phyloP scores from a whole-genome alignment of 2,888 invertebrate species.

The Lampropteryx suffumata region DNA sequence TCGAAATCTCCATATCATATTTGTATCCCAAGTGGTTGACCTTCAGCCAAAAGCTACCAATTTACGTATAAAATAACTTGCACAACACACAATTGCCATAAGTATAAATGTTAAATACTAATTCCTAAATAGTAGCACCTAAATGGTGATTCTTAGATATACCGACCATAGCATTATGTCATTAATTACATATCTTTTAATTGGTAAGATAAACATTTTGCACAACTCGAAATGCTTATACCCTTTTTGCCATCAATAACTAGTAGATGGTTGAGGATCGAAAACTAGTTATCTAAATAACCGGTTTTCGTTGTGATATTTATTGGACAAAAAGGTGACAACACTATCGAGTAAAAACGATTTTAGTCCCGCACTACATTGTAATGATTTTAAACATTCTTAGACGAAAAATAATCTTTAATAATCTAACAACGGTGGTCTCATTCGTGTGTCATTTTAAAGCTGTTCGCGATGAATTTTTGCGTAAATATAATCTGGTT shows the following conservation, averaged over 20 bases:
- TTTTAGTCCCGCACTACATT: conserved; percentile 64
- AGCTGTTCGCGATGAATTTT: conserved; percentile 58
- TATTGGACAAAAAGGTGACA: conserved; percentile 23
- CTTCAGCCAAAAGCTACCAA: conserved; percentile 47
- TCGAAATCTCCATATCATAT: too few species aligned
- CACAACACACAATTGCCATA: conserved; percentile 35
- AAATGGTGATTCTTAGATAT: conserved; percentile 58
- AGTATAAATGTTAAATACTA: conserved; percentile 45
- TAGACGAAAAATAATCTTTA: conserved; percentile 44
- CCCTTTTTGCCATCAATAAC: conserved; percentile 9
- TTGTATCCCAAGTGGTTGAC: conserved; percentile 21
- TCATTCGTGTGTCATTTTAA: conserved; percentile 77
- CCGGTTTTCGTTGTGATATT: neutral
- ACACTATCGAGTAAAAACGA: conserved; percentile 37
- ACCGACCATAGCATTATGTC: conserved; percentile 54
- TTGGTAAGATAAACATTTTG: conserved; percentile 29
- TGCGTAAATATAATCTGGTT: conserved; percentile 17
- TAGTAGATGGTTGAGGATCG: neutral
- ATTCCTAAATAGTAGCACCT: conserved; percentile 74
- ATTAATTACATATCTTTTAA: conserved; percentile 48
- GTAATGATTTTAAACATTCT: conserved; percentile 53
- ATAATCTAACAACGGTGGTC: conserved; percentile 77
- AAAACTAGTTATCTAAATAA: neutral
- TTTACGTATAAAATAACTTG: conserved; percentile 37
- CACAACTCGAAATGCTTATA: conserved; percentile 23